Evolutionary conservation across 92 coral and sea anemone species (phyloP).

Genomic region (Desmophyllum pertusum): DNA sequence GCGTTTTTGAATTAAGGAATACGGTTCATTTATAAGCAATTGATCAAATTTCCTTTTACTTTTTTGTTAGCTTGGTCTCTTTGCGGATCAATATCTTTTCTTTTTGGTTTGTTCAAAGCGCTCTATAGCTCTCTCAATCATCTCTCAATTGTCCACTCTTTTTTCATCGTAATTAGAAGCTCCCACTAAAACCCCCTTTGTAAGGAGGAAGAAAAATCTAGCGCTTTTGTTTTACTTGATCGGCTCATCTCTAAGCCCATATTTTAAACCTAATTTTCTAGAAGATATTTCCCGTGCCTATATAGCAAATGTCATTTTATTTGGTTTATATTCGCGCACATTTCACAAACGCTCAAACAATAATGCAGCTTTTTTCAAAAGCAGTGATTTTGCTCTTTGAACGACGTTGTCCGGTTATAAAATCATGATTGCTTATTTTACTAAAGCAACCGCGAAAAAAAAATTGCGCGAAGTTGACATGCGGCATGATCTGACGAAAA

Average conservation of each 20-base stretch:
- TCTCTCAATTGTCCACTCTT: constrained; percentile 9
- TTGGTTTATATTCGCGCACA: background rate
- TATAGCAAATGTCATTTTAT: background rate
- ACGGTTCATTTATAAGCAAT: constrained; percentile 33
- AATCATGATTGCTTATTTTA: too few species aligned
- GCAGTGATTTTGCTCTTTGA: background rate
- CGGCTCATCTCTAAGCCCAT: background rate
- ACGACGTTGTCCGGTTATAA: background rate
- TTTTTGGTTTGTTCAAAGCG: constrained; percentile 15
- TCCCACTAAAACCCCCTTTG: background rate
- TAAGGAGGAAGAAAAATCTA: background rate
- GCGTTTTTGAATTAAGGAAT: constrained; percentile 7
- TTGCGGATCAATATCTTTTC: constrained; percentile 8
- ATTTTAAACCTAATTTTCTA: background rate
- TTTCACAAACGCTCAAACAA: background rate
- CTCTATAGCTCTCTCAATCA: constrained; percentile 28
- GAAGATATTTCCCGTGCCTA: background rate
- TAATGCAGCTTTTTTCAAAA: background rate
- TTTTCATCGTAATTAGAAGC: background rate
- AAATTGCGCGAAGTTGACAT: background rate
- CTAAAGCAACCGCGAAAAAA: background rate
- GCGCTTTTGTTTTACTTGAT: background rate
- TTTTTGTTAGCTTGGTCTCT: constrained; percentile 1
- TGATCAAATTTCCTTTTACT: constrained; percentile 25
- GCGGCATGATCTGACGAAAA: background rate